These are phyloP conservation scores for Macquaria ambigua DNA, from an alignment of 2,113 vertebrate genomes.

Conservation along the genomic window DNA sequence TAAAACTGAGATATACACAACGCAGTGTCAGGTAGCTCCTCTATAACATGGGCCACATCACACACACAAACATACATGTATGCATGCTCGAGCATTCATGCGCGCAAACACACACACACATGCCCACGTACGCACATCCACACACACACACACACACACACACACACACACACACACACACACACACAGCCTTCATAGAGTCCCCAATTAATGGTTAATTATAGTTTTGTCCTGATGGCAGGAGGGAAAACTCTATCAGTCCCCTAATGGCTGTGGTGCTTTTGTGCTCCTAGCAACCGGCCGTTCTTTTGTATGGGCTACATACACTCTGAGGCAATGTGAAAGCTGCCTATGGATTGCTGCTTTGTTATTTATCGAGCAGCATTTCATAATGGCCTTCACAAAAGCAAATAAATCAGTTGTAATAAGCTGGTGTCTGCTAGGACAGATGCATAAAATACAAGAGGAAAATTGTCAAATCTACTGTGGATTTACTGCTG, in stretches of 20 bases:
- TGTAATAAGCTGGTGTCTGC: constrained; percentile 86
- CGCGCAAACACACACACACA: constrained; percentile 31
- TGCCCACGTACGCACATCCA: background rate
- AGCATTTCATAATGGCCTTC: constrained; percentile 85
- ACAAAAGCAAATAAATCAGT: constrained; percentile 90
- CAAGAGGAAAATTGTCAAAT: constrained; percentile 79
- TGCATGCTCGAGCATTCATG: background rate
- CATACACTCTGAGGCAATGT: constrained; percentile 82
- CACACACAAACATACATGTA: background rate
- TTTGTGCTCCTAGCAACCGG: constrained; percentile 92
- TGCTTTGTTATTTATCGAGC: constrained; percentile 90
- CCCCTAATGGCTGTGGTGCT: constrained; percentile 88
- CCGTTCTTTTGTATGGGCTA: constrained; percentile 85
- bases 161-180: constrained; percentile 41
- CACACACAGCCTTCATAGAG: constrained; percentile 84
- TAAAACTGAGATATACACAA: constrained; percentile 8
- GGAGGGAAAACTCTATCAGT: constrained; percentile 91
- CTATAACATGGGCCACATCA: background rate
- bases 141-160: constrained; percentile 15
- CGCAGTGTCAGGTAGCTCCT: background rate
- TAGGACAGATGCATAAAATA: constrained; percentile 82
- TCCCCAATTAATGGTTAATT: constrained; percentile 95
- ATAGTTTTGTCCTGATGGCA: constrained; percentile 92
- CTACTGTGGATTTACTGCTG: constrained; percentile 66
- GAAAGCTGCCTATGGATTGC: constrained; percentile 89